These are phyloP conservation scores for Kuschelorhynchus macadamiae DNA, from an alignment of 2,888 invertebrate genomes.

Conservation along the genomic window DNA sequence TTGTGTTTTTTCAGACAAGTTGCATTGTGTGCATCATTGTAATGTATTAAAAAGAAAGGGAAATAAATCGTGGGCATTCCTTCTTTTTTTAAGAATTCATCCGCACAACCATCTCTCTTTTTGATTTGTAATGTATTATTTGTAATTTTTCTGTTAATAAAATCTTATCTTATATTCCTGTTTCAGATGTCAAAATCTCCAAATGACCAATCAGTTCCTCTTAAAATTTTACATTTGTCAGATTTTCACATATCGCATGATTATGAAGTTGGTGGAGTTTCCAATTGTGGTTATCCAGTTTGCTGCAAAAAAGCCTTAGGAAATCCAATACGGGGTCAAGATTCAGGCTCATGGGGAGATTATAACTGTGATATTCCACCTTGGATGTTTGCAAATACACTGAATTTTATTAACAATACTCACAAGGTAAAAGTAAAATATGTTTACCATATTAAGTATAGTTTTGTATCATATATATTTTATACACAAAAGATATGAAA, in stretches of 20 bases:
- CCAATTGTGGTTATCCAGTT: conserved; percentile 81
- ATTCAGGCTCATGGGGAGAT: conserved; percentile 86
- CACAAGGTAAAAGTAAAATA: conserved; percentile 51
- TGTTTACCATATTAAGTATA: too few relatives aligned
- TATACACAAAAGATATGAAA: too few relatives aligned
- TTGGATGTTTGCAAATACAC: conserved; percentile 76
- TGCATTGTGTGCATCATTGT: too few relatives aligned
- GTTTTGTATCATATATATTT: too few relatives aligned
- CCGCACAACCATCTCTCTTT: too few relatives aligned
- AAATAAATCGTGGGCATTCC: too few relatives aligned
- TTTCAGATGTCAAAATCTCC: conserved; percentile 35
- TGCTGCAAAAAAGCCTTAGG: conserved; percentile 81
- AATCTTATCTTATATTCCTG: background rate
- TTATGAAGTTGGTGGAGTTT: conserved; percentile 78
- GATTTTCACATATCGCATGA: conserved; percentile 86
- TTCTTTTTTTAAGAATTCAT: too few relatives aligned
- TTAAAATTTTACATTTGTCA: conserved; percentile 76
- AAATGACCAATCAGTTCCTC: conserved; percentile 24
- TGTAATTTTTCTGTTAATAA: too few relatives aligned
- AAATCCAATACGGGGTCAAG: conserved; percentile 60
- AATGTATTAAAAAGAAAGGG: too few relatives aligned
- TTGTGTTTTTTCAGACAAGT: too few relatives aligned
- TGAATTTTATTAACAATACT: conserved; percentile 69
- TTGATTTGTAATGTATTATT: too few relatives aligned
- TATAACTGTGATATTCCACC: conserved; percentile 82